Evolutionary conservation across 2,888 invertebrate species (phyloP), one percentile per base, ranked within the genome.

Genomic region (Tortrix viridana): DNA sequence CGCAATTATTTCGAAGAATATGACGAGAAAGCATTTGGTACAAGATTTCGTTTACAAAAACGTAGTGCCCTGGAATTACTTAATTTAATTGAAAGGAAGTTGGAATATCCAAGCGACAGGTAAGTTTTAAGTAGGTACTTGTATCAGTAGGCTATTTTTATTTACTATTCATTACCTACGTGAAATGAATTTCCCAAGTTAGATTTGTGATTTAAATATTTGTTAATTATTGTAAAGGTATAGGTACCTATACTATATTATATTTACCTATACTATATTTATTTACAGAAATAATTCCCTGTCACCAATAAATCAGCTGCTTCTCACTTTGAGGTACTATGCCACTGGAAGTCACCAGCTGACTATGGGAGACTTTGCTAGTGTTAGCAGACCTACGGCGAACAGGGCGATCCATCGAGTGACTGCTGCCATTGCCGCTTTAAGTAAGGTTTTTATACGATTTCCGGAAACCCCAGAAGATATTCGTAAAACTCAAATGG

Each of bases 401-500:
- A n/a, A 43, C 16, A 43, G 43, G 16, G 16, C 14, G 16, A 43
- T 43, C 3, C 43, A 43, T 16, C 9, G 43, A 16, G 16, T 43
- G 9, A n/a, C 43, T 16, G 43, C 43, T 14, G 43, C n/a, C 9
- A 43, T 43, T 14, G 43, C 43, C 14, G 9, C 43, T n/a, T n/a
- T 43, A 5, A 43, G 16, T 6, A 43, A 16, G 5, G 16, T 16
- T 16, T 14, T 43, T 43, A 43, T 43, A n/a, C n/a, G 4, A 16
- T 43, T 43, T 43, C 43, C 43, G 9, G 43, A 43, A 16, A 16
- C 43, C n/a, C 16, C 2, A n/a, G 20, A 55, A 38, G 60, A 65
- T 26, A n/a, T 65, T 9, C 54, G 52, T 38, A 23, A 20, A 56
- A 48, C 50, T 26, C 56, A 52, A 22, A n/a, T 49, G 22, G 23